Conservation (phyloP, 2,797 vertebrate species). For the Notolabrus celidotus region DNA sequence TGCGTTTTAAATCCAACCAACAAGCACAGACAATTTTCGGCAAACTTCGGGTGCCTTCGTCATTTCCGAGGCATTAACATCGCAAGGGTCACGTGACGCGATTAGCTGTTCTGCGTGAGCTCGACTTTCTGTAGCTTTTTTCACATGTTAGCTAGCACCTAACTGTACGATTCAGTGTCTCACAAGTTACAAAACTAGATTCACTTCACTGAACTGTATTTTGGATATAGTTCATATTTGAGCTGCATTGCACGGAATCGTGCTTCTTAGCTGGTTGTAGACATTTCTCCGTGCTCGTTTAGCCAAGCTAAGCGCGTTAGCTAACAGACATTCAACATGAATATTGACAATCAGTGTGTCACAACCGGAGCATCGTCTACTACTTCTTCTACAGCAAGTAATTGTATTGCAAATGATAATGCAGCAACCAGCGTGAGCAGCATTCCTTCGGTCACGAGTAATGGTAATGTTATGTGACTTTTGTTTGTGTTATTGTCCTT, state of each 20-base stretch:
- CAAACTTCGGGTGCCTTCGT: slow-evolving; percentile 39
- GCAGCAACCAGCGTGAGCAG: slow-evolving; percentile 73
- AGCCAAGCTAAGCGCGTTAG: slow-evolving; percentile 62
- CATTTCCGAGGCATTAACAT: background rate
- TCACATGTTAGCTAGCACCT: background rate
- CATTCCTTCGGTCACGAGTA: slow-evolving; percentile 73
- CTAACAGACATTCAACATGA: slow-evolving; percentile 69
- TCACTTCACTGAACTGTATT: background rate
- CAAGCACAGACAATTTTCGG: background rate
- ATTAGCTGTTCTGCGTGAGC: slow-evolving; percentile 30
- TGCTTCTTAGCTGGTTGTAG: slow-evolving; percentile 1
- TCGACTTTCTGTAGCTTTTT: slow-evolving; percentile 28
- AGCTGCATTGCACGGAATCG: background rate
- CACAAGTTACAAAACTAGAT: background rate
- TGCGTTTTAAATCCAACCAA: background rate
- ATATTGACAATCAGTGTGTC: slow-evolving; percentile 82
- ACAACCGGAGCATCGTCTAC: slow-evolving; percentile 74
- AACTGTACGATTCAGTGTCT: background rate
- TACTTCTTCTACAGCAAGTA: slow-evolving; percentile 79
- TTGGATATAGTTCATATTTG: background rate
- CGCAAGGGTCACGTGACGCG: slow-evolving; percentile 57
- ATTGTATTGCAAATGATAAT: slow-evolving; percentile 80
- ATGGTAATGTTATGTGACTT: slow-evolving; percentile 68
- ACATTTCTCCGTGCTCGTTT: slow-evolving; percentile 43
- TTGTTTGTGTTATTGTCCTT: slow-evolving; percentile 7